These are phyloP conservation scores for Falco punctatus DNA, from an alignment of 2,113 vertebrate genomes.

Conservation along the genomic window DNA sequence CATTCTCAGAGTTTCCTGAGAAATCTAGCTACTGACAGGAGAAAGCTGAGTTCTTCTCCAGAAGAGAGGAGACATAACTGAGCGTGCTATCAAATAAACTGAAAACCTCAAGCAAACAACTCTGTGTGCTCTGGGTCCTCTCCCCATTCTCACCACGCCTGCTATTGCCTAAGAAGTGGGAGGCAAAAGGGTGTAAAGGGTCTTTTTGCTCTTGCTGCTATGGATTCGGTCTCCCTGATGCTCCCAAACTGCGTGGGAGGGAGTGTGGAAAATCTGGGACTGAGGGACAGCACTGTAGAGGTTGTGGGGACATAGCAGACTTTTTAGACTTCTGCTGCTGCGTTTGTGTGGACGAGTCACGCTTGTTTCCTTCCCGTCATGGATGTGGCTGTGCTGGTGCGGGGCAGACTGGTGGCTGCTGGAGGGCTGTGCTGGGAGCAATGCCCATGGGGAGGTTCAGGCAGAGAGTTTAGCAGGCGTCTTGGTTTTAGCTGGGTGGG, in stretches of 20 bases:
- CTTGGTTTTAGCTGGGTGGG: not conserved
- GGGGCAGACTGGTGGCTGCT: not conserved
- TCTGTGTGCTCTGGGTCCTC: not conserved
- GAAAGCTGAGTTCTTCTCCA: not conserved
- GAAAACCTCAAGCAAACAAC: not conserved
- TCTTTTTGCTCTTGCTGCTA: not conserved
- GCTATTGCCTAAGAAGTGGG: not conserved
- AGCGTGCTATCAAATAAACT: not conserved
- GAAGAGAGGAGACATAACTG: not conserved
- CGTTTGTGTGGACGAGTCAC: fast-evolving
- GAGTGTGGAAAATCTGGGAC: not conserved
- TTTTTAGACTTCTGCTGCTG: not conserved
- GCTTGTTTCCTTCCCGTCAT: fast-evolving
- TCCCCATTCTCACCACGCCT: fast-evolving
- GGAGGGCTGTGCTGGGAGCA: not conserved
- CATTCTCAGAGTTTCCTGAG: not conserved
- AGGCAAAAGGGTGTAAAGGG: not conserved
- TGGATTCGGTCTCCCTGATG: not conserved
- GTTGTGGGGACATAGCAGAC: not conserved
- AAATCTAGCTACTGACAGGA: not conserved
- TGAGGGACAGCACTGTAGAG: not conserved
- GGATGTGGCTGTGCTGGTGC: not conserved
- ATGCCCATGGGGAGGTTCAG: not conserved
- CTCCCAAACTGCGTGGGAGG: not conserved
- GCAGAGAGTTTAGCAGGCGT: not conserved